Evolutionary conservation across 1,140 invertebrate genomes (phyloP), one percentile per base, ranked within the genome.

Genomic region (Stenopsyche tienmushanensis): DNA sequence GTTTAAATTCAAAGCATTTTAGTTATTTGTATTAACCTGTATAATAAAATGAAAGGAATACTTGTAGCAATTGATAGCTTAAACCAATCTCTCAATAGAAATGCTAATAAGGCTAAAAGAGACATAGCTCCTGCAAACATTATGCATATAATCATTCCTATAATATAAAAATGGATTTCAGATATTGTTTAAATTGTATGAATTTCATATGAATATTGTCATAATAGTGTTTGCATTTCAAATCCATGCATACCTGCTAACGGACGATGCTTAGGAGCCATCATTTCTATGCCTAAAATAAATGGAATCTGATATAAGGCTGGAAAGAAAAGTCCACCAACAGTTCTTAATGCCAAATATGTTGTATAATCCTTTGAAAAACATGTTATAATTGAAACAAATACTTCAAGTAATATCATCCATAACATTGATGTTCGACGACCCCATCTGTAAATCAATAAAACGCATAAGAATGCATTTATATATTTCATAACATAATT

Each of bases 241-340:
- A 18, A 57, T 21, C 29, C 13, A 3, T 5, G 13, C 1, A 23
- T 21, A 71, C 86, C 87, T 17, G 85, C 83, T 75, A 85, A 85
- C 15, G 86, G 88, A 66, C 88, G 80, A 71, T 86, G 84, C 39
- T 82, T 80, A 2, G 86, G 86, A 1, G 86, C 85, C 83, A 89
- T 88, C 57, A 89, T 70, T 71, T 90, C 88, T 50, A 89, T 78
- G 20, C 83, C 86, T 54, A 90, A 75, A 67, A 89, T 87, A 66
- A 88, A 87, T 20, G 88, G 88, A 72, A 86, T 84, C 70, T 88
- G 86, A 73, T 88, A 87, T 66, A 89, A 78, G 20, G 88, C 86
- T 25, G 89, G 88, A 69, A 90, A 87, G 69, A 89, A 88, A 41
- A 90, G 79, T 29, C 88, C 89, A 52, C 85, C 84, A 25, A 85